Evolutionary conservation across 2,113 vertebrate genomes (phyloP), one percentile per base, ranked within the genome.

Genomic region (Gallinago paraguaiae): DNA sequence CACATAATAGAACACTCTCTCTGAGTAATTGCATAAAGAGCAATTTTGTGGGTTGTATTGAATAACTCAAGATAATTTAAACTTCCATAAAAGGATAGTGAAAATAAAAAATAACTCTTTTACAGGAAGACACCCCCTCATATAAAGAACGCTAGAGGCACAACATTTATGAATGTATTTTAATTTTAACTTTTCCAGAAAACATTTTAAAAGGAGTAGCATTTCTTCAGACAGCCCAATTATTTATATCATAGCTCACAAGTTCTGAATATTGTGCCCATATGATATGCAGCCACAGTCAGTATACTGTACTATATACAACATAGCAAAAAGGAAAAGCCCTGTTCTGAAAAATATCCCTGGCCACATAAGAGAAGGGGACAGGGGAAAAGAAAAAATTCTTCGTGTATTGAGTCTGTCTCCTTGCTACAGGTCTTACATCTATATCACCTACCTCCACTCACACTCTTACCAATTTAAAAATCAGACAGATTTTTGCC

Each of bases 21-120:
- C 92, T 85, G 39, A 96, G 77, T 90, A 96, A 96, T 92, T 95
- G 61, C 14, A 30, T 80, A 89, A 94, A 96, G 81, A 86, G 78
- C 91, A 91, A 39, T 96, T 93, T 77, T 71, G 68, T 86, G 89
- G 84, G n/a, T 93, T 95, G 96, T 95, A 93, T 31, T 77, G 96
- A 96, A 93, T 54, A 96, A 65, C 80, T 88, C 50, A 41, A 78
- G 93, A 77, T 88, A 96, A 94, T 94, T 92, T 89, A 84, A 96
- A 82, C 43, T 39, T 35, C 54, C 60, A 67, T 90, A 69, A 96
- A 93, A 60, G 24, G 51, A 70, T 4, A 39, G 59, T 15, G 39
- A 74, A 82, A 86, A 67, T 43, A 74, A 79, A 63, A 91, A 86
- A 74, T 43, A 76, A 60, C 74, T 86, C 53, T 79, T 43, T 95